phyloP scores from a whole-genome alignment of 1,140 invertebrate genomes.

The Laupala kohalensis region DNA sequence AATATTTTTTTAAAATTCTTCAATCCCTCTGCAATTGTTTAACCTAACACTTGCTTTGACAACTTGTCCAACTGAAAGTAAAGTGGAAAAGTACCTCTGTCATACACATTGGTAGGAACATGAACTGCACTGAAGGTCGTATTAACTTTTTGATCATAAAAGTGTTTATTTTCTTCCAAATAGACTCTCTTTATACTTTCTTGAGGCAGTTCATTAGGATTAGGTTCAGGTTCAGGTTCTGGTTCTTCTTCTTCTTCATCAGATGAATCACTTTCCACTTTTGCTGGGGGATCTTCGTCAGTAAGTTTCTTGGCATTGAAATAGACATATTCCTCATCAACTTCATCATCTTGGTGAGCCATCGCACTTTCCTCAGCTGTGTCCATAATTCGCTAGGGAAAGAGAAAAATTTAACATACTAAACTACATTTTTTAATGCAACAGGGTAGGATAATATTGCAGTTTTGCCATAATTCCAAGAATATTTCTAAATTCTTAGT shows the following conservation, averaged over 20 bases:
- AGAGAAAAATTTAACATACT: background rate
- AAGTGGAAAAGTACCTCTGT: constrained; percentile 48
- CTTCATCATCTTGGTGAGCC: constrained; percentile 39
- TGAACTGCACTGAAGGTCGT: constrained; percentile 77
- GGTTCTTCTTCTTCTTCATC: constrained; percentile 31
- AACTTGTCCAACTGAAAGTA: no score
- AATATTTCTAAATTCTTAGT: no score
- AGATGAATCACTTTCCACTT: constrained; percentile 10
- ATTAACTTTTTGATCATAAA: constrained; percentile 69
- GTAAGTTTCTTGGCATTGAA: constrained; percentile 55
- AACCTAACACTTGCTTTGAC: no score
- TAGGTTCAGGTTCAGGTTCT: constrained; percentile 26
- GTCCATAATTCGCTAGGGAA: constrained; percentile 57
- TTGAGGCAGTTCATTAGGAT: no score
- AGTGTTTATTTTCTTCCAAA: constrained; percentile 56
- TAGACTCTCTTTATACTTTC: constrained; percentile 34
- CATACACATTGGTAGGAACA: constrained; percentile 90
- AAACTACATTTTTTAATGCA: background rate
- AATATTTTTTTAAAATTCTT: no score
- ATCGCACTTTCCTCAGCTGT: constrained; percentile 61
- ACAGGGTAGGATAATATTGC: no score
- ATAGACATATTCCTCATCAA: constrained; percentile 49
- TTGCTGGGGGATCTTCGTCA: constrained; percentile 20
- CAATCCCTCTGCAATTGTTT: no score
- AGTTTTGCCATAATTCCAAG: no score